Conservation (phyloP, 2,888 invertebrate genomes). For the Sesia bembeciformis region DNA sequence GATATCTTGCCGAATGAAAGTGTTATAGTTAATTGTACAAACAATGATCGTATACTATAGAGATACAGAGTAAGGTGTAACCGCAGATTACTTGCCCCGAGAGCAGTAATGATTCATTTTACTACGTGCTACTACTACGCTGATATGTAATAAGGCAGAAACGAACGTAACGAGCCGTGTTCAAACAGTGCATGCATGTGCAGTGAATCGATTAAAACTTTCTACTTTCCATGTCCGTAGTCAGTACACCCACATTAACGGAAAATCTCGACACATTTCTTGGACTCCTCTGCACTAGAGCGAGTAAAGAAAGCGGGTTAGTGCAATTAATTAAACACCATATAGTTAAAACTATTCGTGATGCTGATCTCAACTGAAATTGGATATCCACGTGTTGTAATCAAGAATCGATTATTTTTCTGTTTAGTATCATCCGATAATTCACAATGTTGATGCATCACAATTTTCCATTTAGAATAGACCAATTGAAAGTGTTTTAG, state of each 20-base stretch:
- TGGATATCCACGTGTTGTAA: too few species aligned
- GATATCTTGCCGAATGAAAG: too few species aligned
- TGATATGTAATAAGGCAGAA: slow-evolving; percentile 35
- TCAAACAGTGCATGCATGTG: slow-evolving; percentile 59
- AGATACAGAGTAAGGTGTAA: neutral
- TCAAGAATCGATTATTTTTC: too few species aligned
- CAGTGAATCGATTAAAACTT: slow-evolving; percentile 68
- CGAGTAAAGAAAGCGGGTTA: slow-evolving; percentile 58
- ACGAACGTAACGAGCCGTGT: slow-evolving; percentile 33
- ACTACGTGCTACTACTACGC: slow-evolving; percentile 9
- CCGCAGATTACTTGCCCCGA: neutral
- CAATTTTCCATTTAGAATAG: too few species aligned
- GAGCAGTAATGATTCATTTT: neutral
- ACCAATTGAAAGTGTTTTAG: too few species aligned
- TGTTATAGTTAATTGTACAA: neutral
- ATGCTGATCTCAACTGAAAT: too few species aligned
- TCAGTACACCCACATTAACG: slow-evolving; percentile 54
- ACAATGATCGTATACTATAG: neutral
- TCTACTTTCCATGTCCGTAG: slow-evolving; percentile 66
- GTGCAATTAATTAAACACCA: slow-evolving; percentile 12
- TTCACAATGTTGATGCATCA: too few species aligned
- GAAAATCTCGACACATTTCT: slow-evolving; percentile 67
- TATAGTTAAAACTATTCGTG: slow-evolving; percentile 26
- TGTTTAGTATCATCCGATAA: too few species aligned
- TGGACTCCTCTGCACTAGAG: slow-evolving; percentile 58